Percentiles rank a stretch among this genome's conserved stretches.
phyloP scores from a whole-genome alignment of 2,113 vertebrate species.

The Colossoma macropomum region DNA sequence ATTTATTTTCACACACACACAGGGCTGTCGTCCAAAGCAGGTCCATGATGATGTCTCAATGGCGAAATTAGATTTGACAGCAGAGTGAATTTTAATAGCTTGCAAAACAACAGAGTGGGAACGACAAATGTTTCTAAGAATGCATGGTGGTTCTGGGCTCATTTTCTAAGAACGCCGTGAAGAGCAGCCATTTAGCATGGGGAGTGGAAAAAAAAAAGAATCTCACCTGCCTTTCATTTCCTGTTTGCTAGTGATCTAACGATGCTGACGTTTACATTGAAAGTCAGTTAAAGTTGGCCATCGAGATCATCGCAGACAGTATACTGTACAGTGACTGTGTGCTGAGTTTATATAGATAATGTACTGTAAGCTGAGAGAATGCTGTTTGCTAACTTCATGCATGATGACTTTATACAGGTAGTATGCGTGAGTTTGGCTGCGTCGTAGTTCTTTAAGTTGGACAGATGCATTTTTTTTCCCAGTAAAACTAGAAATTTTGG shows the following conservation, averaged over 20 bases:
- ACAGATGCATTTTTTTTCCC: too few relatives aligned
- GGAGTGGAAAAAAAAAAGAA: not conserved
- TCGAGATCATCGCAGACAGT: not conserved
- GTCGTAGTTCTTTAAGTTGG: too few relatives aligned
- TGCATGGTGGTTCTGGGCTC: not conserved
- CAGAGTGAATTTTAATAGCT: constrained; percentile 7
- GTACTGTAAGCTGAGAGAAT: too few relatives aligned
- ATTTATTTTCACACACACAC: constrained; percentile 33
- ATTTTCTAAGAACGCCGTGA: not conserved
- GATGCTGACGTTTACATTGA: not conserved
- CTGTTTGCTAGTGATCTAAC: constrained; percentile 5
- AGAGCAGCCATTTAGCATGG: not conserved
- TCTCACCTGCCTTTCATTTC: constrained; percentile 6
- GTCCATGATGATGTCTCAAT: not conserved
- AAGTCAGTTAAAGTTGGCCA: not conserved
- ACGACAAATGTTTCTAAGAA: not conserved
- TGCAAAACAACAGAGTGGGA: constrained; percentile 9
- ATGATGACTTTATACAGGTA: too few relatives aligned
- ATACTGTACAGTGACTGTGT: not conserved
- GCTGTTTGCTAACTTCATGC: too few relatives aligned
- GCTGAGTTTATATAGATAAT: not conserved
- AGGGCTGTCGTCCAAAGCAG: not conserved
- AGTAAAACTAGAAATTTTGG: too few relatives aligned
- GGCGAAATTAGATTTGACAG: constrained; percentile 24
- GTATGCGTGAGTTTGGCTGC: too few relatives aligned